Conservation (phyloP, 2,113 vertebrate species). For the Psophia crepitans region DNA sequence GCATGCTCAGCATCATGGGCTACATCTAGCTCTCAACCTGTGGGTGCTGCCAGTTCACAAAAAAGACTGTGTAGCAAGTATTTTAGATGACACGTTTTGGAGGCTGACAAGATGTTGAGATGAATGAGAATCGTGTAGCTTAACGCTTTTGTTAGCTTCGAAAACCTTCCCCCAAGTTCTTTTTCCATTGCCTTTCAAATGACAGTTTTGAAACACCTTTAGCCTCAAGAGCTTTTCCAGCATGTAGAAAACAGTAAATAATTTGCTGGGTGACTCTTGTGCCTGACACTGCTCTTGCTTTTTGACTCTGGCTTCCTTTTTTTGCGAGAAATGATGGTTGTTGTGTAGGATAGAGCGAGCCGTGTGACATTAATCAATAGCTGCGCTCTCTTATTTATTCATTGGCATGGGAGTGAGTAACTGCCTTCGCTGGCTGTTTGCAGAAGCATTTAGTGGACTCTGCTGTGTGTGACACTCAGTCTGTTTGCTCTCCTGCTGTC, state of each 20-base stretch:
- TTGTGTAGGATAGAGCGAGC: not conserved
- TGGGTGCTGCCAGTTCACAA: not conserved
- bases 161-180: slow-evolving; percentile 4
- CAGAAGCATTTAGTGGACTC: not conserved
- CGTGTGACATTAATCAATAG: slow-evolving; percentile 60
- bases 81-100: not conserved
- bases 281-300: slow-evolving; percentile 45
- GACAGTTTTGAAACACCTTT: slow-evolving; percentile 35
- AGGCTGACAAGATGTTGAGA: slow-evolving; percentile 33
- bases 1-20: not conserved
- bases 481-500: not conserved
- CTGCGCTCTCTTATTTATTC: slow-evolving; percentile 56
- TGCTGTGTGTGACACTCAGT: not conserved
- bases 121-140: not conserved
- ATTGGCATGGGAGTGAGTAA: slow-evolving; percentile 26
- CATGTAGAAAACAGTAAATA: slow-evolving; percentile 56
- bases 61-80: not conserved
- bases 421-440: not conserved
- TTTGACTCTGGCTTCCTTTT: slow-evolving; percentile 54
- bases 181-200: slow-evolving; percentile 3
- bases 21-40: not conserved
- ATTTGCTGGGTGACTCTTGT: slow-evolving; percentile 42
- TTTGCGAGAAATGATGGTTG: slow-evolving; percentile 34
- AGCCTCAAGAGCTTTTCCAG: slow-evolving; percentile 29
- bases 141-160: not conserved